phyloP scores from a whole-genome alignment of 2,113 vertebrate genomes.

The Labeo rohita region DNA sequence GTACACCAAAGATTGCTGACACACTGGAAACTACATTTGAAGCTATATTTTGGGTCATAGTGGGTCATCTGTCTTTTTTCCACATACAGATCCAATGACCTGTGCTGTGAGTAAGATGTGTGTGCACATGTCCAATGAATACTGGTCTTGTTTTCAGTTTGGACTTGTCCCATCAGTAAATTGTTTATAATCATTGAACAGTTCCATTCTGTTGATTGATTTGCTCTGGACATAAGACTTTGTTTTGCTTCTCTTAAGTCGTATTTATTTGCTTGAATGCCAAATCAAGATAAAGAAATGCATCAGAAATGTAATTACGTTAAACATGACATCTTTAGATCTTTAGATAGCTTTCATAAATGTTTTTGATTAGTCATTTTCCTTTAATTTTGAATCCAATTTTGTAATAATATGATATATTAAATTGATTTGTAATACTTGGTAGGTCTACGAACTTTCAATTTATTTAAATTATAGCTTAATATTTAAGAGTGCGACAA shows the following conservation, averaged over 20 bases:
- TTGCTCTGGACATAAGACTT: background rate
- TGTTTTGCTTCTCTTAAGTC: background rate
- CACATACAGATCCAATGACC: constrained; percentile 11
- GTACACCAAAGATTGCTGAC: background rate
- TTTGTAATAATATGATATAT: background rate
- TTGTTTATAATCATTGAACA: background rate
- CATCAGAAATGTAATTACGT: too few species aligned
- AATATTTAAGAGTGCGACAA: background rate
- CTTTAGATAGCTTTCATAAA: background rate
- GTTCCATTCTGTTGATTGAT: background rate
- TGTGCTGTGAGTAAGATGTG: background rate
- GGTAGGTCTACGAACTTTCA: background rate
- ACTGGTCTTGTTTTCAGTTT: background rate
- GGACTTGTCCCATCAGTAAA: background rate
- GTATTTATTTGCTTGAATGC: background rate
- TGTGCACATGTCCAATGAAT: background rate
- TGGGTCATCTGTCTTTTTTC: background rate
- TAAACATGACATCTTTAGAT: background rate
- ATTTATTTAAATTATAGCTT: background rate
- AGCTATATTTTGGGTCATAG: background rate
- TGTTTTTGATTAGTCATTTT: background rate
- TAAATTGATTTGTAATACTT: background rate
- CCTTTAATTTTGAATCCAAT: background rate
- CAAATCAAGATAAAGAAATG: background rate
- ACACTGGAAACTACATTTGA: background rate